Percentiles rank a stretch among this genome's conserved stretches.
These are phyloP conservation scores for Philopedon plagiatum DNA, from an alignment of 2,888 invertebrate genomes.

Conservation along the genomic window DNA sequence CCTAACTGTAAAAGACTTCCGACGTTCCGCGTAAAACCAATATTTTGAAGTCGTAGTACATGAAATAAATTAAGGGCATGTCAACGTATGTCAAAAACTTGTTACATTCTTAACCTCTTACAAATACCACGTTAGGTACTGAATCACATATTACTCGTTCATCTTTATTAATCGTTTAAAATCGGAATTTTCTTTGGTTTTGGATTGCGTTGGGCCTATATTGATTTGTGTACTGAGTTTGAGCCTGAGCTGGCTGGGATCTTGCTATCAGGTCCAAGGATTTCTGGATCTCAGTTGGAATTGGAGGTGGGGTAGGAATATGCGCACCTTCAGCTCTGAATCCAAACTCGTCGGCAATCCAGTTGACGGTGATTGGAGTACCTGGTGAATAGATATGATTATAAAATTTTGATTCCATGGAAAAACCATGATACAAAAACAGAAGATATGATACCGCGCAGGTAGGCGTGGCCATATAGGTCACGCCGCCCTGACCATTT, in stretches of 20 bases:
- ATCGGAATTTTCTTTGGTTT: constrained; percentile 2
- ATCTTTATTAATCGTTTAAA: not conserved
- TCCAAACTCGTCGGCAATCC: constrained; percentile 85
- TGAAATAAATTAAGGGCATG: constrained; percentile 3
- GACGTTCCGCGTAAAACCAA: not conserved
- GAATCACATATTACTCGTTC: constrained; percentile 9
- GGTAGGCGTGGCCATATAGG: too few species aligned
- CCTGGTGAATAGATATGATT: constrained; percentile 29
- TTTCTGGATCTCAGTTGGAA: constrained; percentile 80
- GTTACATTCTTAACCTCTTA: not conserved
- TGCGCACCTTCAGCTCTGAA: constrained; percentile 84
- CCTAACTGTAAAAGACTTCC: too few species aligned
- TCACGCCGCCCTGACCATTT: too few species aligned
- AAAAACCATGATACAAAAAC: too few species aligned
- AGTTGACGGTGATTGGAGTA: constrained; percentile 73
- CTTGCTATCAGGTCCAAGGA: constrained; percentile 66
- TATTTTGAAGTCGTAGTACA: not conserved
- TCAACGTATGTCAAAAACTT: not conserved
- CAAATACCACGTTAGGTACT: not conserved
- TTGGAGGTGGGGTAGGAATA: constrained; percentile 82
- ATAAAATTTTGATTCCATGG: too few species aligned
- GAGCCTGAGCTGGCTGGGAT: constrained; percentile 54
- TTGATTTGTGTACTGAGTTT: constrained; percentile 50
- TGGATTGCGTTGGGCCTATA: not conserved
- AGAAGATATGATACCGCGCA: too few species aligned